These are phyloP conservation scores for Apis cerana DNA, from an alignment of 1,140 invertebrate species.

Conservation along the genomic window DNA sequence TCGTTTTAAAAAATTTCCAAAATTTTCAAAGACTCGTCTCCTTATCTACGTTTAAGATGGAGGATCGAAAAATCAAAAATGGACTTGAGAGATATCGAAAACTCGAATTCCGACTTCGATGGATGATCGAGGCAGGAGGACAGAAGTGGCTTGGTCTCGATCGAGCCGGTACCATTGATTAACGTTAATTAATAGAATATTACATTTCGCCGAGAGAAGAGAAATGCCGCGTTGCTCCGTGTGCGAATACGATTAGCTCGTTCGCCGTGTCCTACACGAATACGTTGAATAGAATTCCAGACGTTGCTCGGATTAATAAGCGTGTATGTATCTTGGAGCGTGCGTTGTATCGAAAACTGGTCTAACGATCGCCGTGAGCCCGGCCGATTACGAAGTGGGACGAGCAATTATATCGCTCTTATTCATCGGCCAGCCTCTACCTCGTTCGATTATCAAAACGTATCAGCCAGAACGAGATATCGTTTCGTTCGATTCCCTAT, in stretches of 20 bases:
- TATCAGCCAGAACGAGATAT: background rate
- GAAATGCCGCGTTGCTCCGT: background rate
- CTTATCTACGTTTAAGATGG: too few relatives aligned
- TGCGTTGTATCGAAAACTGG: slow-evolving; percentile 28
- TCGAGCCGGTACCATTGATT: slow-evolving; percentile 32
- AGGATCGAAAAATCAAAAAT: too few relatives aligned
- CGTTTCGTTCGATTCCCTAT: slow-evolving; percentile 8
- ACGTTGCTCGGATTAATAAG: slow-evolving; percentile 19
- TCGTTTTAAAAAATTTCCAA: too few relatives aligned
- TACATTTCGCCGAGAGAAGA: slow-evolving; percentile 14
- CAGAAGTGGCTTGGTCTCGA: background rate
- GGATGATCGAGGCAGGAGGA: background rate
- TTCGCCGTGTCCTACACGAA: background rate
- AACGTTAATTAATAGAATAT: slow-evolving; percentile 62
- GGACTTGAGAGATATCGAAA: background rate
- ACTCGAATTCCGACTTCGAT: background rate
- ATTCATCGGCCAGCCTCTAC: slow-evolving; percentile 7
- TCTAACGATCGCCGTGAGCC: slow-evolving; percentile 13
- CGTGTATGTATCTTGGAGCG: background rate
- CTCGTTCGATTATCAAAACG: slow-evolving; percentile 15
- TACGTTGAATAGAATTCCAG: slow-evolving; percentile 38
- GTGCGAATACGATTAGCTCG: slow-evolving; percentile 2
- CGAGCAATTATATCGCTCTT: slow-evolving; percentile 45
- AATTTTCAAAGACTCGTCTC: too few relatives aligned
- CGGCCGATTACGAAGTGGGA: slow-evolving; percentile 33